Evolutionary conservation across 2,888 invertebrate genomes (phyloP), one percentile per base, ranked within the genome.

Genomic region (Gasteruption jaculator): DNA sequence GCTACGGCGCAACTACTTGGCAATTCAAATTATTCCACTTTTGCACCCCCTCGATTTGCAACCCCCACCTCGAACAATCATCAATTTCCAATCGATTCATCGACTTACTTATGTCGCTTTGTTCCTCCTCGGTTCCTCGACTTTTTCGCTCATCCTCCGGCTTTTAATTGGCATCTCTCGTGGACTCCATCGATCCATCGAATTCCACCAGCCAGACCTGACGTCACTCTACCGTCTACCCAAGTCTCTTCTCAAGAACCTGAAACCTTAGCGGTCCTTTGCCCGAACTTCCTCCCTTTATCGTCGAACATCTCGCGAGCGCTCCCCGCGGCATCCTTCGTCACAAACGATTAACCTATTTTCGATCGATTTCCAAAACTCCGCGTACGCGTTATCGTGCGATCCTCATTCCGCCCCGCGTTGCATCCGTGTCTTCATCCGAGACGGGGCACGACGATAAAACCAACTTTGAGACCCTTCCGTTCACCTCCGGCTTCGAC

Each of bases 141-240:
- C 41, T 36, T n/a, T n/a, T n/a, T n/a, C n/a, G n/a, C n/a, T n/a
- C n/a, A n/a, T n/a, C n/a, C n/a, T n/a, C n/a, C n/a, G n/a, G n/a
- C n/a, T 27, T n/a, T 29, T 20, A 32, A 35, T 29, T 44, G 35
- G 41, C 35, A 25, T 38, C 41, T 42, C 37, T 45, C 45, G 40
- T 22, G 29, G 40, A 38, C 32, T 38, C 37, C 50, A 53, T 54
- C 56, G 56, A 57, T 57, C 46, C 51, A 51, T 50, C 40, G 51
- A 22, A 14, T 43, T 26, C 43, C 49, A 45, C 29, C 45, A 34
- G 40, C 34, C 27, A 31, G 33, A 38, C 45, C 36, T 38, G 30
- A 43, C 33, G 30, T 40, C 41, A 25, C 43, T 35, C 27, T 41
- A 38, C 12, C 29, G 27, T 31, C 18, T 11, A 22, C 42, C 15